Base-by-base conservation (phyloP, 2,888 invertebrate genomes). In the Hirtodrosophila alboralis region DNA sequence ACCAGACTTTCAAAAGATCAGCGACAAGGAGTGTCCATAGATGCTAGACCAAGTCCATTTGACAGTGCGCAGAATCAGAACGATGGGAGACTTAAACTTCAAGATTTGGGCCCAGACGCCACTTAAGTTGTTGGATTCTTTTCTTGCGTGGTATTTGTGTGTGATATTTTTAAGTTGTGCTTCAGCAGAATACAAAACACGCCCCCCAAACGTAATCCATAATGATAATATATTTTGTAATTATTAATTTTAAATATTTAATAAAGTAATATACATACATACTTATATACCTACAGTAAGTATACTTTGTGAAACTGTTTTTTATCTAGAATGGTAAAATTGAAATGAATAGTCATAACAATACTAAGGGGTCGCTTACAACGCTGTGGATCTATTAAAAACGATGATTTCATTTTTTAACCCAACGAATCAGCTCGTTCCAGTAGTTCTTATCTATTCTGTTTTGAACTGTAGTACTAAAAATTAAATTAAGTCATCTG, bases 121-220 rank as follows among this genome's bases (percentile, higher is more conserved):
- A 61, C 60, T 58, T 49, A 64, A 68, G 60, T 57, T 70, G 44
- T 60, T 63, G 40, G 41, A 48, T 56, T 66, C 44, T 61, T 66
- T 67, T 83, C 54, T 72, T 81, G 77, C 78, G 76, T 89, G 89
- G 89, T 87, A 87, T 87, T 89, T 87, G 88, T 88, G 89, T 89
- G 89, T 88, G 88, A 89, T 88, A 88, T 89, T 88, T 86, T 86
- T 89, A 89, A 89, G 88, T 86, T 85, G 86, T 81, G 75, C 86
- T 87, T 72, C 77, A 81, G 73, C 73, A 81, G 67, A 83, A 81
- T 80, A 74, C 68, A 72, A 66, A 69, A 71, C 61, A 75, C 79
- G 62, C 60, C 63, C 69, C 9, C 16, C 30, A 30, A 40, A 10
- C 37, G 43, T 71, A 74, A 83, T 71, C 59, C 80, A 71, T 76